These are phyloP conservation scores for Meiosimyza decipiens DNA, from an alignment of 2,888 invertebrate genomes.

Conservation along the genomic window DNA sequence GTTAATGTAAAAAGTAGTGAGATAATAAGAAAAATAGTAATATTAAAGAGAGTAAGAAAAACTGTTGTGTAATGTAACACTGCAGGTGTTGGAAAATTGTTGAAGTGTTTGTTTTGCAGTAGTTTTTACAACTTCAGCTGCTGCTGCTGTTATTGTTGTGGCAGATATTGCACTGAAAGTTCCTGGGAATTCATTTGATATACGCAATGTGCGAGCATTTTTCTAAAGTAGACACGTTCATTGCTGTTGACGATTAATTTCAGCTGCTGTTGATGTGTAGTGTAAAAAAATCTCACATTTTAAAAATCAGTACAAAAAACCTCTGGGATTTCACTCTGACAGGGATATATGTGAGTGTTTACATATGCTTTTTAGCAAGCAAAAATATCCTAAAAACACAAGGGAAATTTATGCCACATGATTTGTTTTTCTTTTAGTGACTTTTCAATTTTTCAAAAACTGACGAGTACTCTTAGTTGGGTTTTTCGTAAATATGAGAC, in stretches of 20 bases:
- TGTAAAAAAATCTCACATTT: not conserved
- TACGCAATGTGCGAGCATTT: not conserved
- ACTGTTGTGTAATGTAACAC: not conserved
- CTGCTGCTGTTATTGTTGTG: not conserved
- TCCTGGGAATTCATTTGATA: not conserved
- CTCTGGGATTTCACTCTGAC: no score
- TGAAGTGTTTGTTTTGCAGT: not conserved
- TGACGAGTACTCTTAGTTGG: no score
- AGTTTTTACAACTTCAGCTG: not conserved
- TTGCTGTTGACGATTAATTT: not conserved
- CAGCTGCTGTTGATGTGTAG: not conserved
- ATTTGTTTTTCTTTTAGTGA: no score
- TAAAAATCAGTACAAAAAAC: no score
- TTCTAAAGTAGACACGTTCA: slow-evolving; percentile 2
- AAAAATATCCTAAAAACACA: no score
- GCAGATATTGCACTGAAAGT: not conserved
- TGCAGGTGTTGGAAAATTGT: slow-evolving; percentile 3
- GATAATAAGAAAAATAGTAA: no score
- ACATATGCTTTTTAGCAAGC: no score
- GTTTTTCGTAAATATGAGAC: no score
- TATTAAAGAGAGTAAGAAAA: not conserved
- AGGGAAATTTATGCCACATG: no score
- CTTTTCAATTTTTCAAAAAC: no score
- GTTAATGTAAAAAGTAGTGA: no score
- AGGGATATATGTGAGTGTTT: no score